Percentiles rank a stretch among this genome's conserved stretches.
Evolutionary conservation across 2,113 vertebrate genomes (phyloP).

Genomic region (Fukomys damarensis): DNA sequence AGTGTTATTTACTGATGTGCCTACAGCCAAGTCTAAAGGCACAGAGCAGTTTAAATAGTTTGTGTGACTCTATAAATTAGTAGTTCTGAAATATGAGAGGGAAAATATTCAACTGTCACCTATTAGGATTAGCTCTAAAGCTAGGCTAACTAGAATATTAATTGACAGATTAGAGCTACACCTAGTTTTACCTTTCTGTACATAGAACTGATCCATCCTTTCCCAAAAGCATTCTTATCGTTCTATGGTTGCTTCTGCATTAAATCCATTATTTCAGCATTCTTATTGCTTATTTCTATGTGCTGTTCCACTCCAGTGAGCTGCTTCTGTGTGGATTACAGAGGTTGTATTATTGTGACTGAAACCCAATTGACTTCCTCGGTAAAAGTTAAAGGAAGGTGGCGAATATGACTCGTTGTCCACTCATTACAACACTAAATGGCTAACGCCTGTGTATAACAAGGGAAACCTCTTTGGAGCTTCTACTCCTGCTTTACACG

Average conservation of each 20-base stretch:
- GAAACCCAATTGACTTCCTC: slow-evolving; percentile 67
- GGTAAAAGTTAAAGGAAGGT: slow-evolving; percentile 32
- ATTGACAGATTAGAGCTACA: neutral
- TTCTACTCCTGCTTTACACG: slow-evolving; percentile 19
- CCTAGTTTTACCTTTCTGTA: neutral
- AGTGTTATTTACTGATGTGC: neutral
- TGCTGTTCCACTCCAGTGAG: slow-evolving; percentile 48
- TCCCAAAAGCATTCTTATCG: neutral
- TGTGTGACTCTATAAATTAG: neutral
- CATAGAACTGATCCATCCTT: neutral
- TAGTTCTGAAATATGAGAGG: neutral
- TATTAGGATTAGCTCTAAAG: neutral
- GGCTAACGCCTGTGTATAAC: slow-evolving; percentile 50
- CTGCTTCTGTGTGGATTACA: slow-evolving; percentile 33
- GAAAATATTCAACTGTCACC: accelerated
- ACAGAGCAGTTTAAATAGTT: neutral
- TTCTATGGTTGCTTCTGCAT: neutral
- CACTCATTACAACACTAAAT: slow-evolving; percentile 42
- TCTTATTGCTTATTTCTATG: neutral
- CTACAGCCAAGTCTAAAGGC: neutral
- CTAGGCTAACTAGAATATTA: neutral
- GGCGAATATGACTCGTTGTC: slow-evolving; percentile 53
- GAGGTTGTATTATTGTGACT: slow-evolving; percentile 13
- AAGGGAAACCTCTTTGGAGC: slow-evolving; percentile 52
- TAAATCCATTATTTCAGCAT: slow-evolving; percentile 55